These are phyloP conservation scores for Bagarius yarrelli DNA, from an alignment of 2,113 vertebrate species.

Conservation along the genomic window DNA sequence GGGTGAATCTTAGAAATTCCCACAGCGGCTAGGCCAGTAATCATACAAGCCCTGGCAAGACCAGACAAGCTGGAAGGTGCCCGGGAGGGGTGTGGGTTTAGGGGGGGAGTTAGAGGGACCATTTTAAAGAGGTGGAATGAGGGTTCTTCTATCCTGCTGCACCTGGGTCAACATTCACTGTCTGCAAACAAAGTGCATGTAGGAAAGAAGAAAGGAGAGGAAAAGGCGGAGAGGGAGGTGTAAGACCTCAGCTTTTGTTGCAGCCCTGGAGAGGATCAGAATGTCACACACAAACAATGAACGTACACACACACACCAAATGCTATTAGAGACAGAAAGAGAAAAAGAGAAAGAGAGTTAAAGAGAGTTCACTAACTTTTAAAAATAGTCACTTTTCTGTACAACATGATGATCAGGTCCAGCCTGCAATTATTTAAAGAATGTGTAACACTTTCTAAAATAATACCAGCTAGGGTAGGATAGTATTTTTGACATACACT, in stretches of 20 bases:
- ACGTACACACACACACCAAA: conserved; percentile 8
- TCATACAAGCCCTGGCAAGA: conserved; percentile 48
- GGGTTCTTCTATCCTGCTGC: conserved; percentile 60
- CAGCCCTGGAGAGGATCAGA: conserved; percentile 28
- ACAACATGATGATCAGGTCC: not conserved
- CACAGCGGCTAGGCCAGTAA: conserved; percentile 31
- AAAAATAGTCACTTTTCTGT: not conserved
- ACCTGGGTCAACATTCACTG: conserved; percentile 73
- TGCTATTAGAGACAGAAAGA: conserved; percentile 1
- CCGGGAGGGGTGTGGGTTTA: conserved; percentile 3
- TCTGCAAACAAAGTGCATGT: conserved; percentile 60
- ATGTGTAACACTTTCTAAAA: not conserved
- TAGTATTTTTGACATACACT: not conserved
- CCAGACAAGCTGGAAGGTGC: conserved; percentile 14
- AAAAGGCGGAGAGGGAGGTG: conserved; percentile 20
- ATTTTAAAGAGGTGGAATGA: conserved; percentile 12
- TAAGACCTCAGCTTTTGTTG: conserved; percentile 45
- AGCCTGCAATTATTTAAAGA: not conserved
- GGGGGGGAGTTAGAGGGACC: conserved; percentile 6
- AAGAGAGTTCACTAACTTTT: not conserved
- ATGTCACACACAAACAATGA: conserved; percentile 51
- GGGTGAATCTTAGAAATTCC: conserved; percentile 35
- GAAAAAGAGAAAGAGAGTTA: conserved; percentile 27
- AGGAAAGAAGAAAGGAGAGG: conserved; percentile 53
- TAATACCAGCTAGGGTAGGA: not conserved